Evolutionary conservation across 1,140 invertebrate genomes (phyloP).

Genomic region (Diorhabda sublineata): DNA sequence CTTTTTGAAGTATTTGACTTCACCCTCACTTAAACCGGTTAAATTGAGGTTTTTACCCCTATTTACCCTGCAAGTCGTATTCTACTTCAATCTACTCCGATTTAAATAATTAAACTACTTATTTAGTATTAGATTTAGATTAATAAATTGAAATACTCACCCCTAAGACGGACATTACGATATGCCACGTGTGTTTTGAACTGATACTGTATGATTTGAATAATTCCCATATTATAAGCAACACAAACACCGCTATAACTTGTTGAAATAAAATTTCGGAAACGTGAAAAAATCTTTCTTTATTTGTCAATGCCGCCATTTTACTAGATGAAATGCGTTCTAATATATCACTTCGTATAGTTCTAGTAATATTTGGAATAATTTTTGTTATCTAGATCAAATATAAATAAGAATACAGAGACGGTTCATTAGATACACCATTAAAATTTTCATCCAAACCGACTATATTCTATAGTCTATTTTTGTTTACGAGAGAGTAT

Average conservation of each 20-base stretch:
- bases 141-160: slow-evolving; percentile 7
- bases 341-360: too few relatives aligned
- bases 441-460: too few relatives aligned
- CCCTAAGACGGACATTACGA: slow-evolving; percentile 7
- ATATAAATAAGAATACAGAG: too few relatives aligned
- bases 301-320: background rate
- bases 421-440: too few relatives aligned
- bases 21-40: background rate
- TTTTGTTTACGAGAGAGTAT: too few relatives aligned
- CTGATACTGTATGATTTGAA: background rate
- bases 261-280: slow-evolving; percentile 12
- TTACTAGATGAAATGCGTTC: background rate
- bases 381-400: too few relatives aligned
- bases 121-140: background rate
- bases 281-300: background rate
- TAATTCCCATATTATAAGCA: slow-evolving; percentile 10
- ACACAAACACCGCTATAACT: slow-evolving; percentile 6
- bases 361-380: too few relatives aligned
- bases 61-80: background rate
- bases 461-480: too few relatives aligned
- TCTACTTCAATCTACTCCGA: background rate
- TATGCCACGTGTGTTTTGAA: slow-evolving; percentile 5
- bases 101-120: background rate
- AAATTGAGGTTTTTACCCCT: background rate
- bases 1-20: too few relatives aligned